Evolutionary conservation across 2,113 vertebrate species (phyloP).

Genomic region (Nerophis lumbriciformis): DNA sequence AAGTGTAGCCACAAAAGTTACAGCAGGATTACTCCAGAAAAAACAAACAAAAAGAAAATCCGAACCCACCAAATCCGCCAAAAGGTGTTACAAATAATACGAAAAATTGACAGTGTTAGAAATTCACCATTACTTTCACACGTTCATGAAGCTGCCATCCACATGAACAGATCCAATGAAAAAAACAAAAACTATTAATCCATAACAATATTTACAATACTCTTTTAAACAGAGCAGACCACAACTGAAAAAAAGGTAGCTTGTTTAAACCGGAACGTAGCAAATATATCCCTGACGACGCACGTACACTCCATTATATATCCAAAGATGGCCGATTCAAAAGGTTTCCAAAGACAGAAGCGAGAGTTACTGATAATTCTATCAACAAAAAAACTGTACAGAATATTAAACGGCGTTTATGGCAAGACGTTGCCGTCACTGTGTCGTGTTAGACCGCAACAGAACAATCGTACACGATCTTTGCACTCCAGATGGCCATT

Average conservation of each 20-base stretch:
- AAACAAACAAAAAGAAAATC: slow-evolving; percentile 30
- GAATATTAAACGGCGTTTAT: slow-evolving; percentile 41
- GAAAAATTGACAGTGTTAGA: slow-evolving; percentile 41
- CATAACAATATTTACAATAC: slow-evolving; percentile 59
- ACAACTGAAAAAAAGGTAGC: slow-evolving; percentile 39
- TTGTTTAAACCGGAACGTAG: slow-evolving; percentile 15
- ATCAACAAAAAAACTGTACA: slow-evolving; percentile 63
- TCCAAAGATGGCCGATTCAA: slow-evolving; percentile 23
- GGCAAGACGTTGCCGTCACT: slow-evolving; percentile 32
- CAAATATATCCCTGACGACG: slow-evolving; percentile 45
- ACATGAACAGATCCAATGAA: slow-evolving; percentile 38
- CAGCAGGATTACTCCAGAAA: slow-evolving; percentile 38
- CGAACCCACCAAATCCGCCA: slow-evolving; percentile 36
- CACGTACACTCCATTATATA: slow-evolving; percentile 34
- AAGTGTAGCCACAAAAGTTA: slow-evolving; percentile 59
- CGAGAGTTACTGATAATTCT: slow-evolving; percentile 44
- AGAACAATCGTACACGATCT: not conserved
- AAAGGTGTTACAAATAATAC: slow-evolving; percentile 35
- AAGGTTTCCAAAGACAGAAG: slow-evolving; percentile 42
- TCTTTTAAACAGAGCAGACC: slow-evolving; percentile 65
- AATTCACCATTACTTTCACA: slow-evolving; percentile 43
- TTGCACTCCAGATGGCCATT: slow-evolving; percentile 29
- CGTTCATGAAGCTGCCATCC: slow-evolving; percentile 10
- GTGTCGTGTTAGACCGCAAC: slow-evolving; percentile 34
- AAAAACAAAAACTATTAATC: slow-evolving; percentile 38